Base-by-base conservation (phyloP, 1,140 invertebrate species). In the Diploscapter pachys region DNA sequence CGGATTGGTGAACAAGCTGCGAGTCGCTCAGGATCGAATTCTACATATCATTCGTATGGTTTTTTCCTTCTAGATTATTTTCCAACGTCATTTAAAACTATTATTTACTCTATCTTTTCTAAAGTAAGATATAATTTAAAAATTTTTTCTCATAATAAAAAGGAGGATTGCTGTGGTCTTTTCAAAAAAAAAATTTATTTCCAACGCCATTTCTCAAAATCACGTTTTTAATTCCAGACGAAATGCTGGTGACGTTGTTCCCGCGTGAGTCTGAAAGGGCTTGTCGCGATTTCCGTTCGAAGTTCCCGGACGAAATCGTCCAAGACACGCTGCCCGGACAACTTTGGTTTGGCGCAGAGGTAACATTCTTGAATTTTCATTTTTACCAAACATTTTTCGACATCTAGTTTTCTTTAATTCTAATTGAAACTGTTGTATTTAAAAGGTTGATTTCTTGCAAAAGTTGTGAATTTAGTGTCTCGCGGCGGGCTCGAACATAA, bases 321-420 rank as follows among this genome's bases (percentile, higher is more conserved):
- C 95, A 97, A 86, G 96, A 98, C 85, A 97, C 95, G 88, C 87
- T 99, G 31, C 93, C 95, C 48, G 96, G 96, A 0, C 96, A 99
- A 87, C 88, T 99, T 11, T 99, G 96, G 96, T 99, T 99, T 89
- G 96, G 96, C n/a, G 96, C 96, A 56, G 96, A 99, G 74, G 74
- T 76, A 55, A 31, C 9, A 31, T 31, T 31, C 31, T 31, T 31
- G 31, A 31, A 31, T 1, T 31, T 31, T 70, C 62, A 6, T 59
- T 70, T 70, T 70, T 70, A 31, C 31, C 31, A 31, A 31, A 31
- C 31, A 31, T 31, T 31, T 31, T 31, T 31, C 31, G 31, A 31
- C 31, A 1, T 31, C 31, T 31, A 31, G 1, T 31, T 31, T 31
- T 31, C 31, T 31, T 31, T 31, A 65, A 31, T 65, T 31, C 9